phyloP scores from a whole-genome alignment of 2,797 vertebrate genomes.

The Syngnathus acus region DNA sequence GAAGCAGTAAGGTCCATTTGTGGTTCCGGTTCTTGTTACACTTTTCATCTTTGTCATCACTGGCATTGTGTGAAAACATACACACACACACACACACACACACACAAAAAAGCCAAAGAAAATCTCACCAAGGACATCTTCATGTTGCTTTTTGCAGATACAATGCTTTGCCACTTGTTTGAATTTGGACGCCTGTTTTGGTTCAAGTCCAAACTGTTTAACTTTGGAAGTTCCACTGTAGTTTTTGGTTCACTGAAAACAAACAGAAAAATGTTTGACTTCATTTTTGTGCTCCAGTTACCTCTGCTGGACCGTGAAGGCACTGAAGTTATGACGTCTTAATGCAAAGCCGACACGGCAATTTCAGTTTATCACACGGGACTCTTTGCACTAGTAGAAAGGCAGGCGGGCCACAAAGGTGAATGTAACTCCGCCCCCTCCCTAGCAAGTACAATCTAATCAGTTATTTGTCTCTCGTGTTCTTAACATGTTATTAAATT shows the following conservation, averaged over 20 bases:
- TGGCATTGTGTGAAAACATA: not conserved
- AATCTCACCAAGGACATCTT: not conserved
- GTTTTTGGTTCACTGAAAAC: not conserved
- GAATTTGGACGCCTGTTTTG: not conserved
- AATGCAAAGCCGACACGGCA: conserved; percentile 32
- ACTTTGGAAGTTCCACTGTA: not conserved
- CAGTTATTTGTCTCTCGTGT: conserved; percentile 21
- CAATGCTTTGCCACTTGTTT: not conserved
- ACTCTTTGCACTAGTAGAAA: conserved; percentile 53
- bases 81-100: not conserved
- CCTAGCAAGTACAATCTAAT: conserved; percentile 56
- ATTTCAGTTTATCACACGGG: conserved; percentile 21
- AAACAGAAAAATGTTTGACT: not conserved
- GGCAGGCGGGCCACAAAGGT: conserved; percentile 30
- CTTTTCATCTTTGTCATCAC: not conserved
- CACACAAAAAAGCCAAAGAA: not conserved
- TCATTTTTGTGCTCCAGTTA: conserved; percentile 40
- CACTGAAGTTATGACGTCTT: conserved; percentile 53
- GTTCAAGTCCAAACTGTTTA: not conserved
- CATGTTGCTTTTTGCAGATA: not conserved
- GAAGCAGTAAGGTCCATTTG: not conserved
- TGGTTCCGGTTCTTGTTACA: not conserved
- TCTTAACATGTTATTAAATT: conserved; percentile 50
- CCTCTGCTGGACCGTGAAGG: conserved; percentile 48
- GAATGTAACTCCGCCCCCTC: conserved; percentile 45